Evolutionary conservation across 1,140 invertebrate genomes (phyloP).

Genomic region (Pteromalus puparum): DNA sequence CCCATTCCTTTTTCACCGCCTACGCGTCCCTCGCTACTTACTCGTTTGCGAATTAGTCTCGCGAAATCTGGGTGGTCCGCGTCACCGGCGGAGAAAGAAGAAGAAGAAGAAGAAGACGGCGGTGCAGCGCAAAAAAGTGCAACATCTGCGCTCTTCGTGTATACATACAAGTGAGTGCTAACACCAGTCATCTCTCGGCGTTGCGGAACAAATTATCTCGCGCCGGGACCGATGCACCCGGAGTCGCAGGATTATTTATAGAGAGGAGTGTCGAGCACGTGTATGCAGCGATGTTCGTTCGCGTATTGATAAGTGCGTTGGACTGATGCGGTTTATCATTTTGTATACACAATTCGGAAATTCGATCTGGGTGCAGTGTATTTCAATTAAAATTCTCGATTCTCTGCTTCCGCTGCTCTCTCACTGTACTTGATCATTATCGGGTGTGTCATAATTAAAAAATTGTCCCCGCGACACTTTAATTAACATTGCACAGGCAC

Average conservation of each 20-base stretch:
- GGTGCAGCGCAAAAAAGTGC: slow-evolving; percentile 16
- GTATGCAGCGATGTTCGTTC: not conserved
- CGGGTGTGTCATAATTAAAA: no score
- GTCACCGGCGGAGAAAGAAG: not conserved
- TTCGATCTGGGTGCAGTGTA: no score
- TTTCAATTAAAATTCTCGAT: no score
- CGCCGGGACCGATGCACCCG: not conserved
- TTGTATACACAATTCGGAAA: not conserved
- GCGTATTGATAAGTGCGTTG: not conserved
- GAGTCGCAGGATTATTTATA: slow-evolving; percentile 39
- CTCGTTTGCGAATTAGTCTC: slow-evolving; percentile 23
- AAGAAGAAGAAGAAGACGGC: not conserved
- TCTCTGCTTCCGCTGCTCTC: no score
- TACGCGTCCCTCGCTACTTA: not conserved
- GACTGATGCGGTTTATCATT: not conserved
- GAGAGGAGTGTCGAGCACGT: not conserved
- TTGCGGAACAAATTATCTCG: slow-evolving; percentile 44
- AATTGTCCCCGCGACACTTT: no score
- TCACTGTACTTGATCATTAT: no score
- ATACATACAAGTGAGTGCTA: not conserved
- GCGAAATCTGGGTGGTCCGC: slow-evolving; percentile 57
- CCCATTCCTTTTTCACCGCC: not conserved
- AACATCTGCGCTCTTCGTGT: slow-evolving; percentile 59
- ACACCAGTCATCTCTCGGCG: slow-evolving; percentile 15
- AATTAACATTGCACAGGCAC: no score